Base-by-base conservation (phyloP, 92 coral and sea anemone genomes). In the Paragorgia papillata region DNA sequence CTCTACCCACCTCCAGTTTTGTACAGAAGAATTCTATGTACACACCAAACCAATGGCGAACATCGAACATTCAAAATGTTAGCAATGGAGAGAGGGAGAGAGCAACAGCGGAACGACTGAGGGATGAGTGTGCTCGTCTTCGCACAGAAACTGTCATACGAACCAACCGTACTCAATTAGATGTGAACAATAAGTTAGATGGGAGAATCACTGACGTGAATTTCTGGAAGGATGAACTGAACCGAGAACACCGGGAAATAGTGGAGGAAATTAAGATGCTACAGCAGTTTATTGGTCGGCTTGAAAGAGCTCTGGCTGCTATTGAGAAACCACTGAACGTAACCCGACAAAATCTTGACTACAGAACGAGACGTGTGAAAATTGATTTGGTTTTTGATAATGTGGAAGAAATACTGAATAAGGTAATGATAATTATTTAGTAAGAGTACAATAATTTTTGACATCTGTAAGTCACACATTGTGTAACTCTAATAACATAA, bases 121-220 rank as follows among this genome's bases (percentile, higher is more conserved):
- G 97, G 59, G 97, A 93, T 62, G 97, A 93, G 49, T 93, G 97
- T 81, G 83, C 96, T 2, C 83, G 97, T 21, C 97, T 93, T 48
- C 96, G 97, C 25, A 93, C 97, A 9, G 97, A 90, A 66, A 90
- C 97, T 10, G 81, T 94, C 9, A 83, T 93, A 18, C 89, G 80
- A n/a, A 93, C 97, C 15, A 96, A 93, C 49, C 89, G 97, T 25
- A 93, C 97, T 10, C 97, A 93, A 78, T 73, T 92, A 78, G 97
- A 93, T 22, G 97, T 93, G 29, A 93, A 93, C 89, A 93, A 93
- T 81, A 90, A 90, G 81, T 71, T 93, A 7, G 97, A 93, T 30
- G 86, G 86, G 81, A 92, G 97, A 14, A 77, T 93, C 62, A 88
- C 89, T 39, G 97, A 93, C 51, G 83, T 93, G 76, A 82, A 65